These are phyloP conservation scores for Neopipo cinnamomea DNA, from an alignment of 2,113 vertebrate genomes.

Conservation along the genomic window DNA sequence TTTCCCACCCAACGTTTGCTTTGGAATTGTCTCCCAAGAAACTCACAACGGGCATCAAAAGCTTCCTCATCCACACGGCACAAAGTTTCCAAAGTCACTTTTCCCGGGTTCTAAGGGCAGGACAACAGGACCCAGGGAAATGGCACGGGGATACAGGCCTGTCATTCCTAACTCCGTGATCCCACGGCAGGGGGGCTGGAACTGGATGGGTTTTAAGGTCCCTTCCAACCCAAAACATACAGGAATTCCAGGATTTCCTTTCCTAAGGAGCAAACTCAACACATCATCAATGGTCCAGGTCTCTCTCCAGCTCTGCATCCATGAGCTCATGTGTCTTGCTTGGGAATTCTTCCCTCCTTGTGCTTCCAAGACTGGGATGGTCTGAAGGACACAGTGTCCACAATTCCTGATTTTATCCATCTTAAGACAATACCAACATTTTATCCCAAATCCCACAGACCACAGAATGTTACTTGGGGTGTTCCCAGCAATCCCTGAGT, in stretches of 20 bases:
- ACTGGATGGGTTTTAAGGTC: neutral
- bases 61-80: neutral
- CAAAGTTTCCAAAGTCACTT: neutral
- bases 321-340: neutral
- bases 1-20: accelerated
- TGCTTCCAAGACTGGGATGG: neutral
- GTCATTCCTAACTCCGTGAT: neutral
- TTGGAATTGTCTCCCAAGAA: accelerated
- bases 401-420: neutral
- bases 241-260: neutral
- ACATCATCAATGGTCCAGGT: no score
- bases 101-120: neutral
- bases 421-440: neutral
- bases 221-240: neutral
- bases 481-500: neutral
- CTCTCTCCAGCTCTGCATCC: neutral
- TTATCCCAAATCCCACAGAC: neutral
- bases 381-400: neutral
- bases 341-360: neutral
- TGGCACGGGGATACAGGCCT: neutral
- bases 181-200: neutral
- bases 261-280: neutral
- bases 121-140: accelerated
- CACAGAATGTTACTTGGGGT: neutral
- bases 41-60: neutral